Evolutionary conservation across 1,140 invertebrate genomes (phyloP), one percentile per base, ranked within the genome.

Genomic region (Ditylenchus dipsaci): DNA sequence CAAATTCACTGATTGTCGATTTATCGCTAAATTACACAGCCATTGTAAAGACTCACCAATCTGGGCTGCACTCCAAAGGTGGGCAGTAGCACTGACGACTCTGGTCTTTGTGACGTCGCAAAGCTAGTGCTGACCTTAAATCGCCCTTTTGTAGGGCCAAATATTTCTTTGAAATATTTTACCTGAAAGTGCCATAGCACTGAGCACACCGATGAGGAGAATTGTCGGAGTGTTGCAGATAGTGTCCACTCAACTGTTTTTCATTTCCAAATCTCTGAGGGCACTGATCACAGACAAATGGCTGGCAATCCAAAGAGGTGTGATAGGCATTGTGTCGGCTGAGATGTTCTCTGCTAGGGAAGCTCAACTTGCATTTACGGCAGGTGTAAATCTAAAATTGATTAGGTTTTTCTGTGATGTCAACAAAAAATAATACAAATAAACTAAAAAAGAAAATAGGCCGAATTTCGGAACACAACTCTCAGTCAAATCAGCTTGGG

Each of bases 101-200:
- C 30, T 79, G 75, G 47, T 78, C 75, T 45, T 79, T 69, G 49
- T 76, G 75, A 3, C 75, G 76, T 3, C 75, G 61, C 17, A 76
- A 49, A 21, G 75, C 75, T 19, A 79, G 30, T n/a, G 72, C 66
- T 1, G 76, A 79, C 21, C 75, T 70, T n/a, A 64, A 61, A 23
- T n/a, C n/a, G n/a, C n/a, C n/a, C n/a, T n/a, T n/a, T n/a, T n/a
- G n/a, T n/a, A 47, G n/a, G 17, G 8, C 9, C n/a, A 8, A 19
- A 26, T 53, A 17, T 53, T 53, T 53, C 3, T 3, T 53, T 19
- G 3, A 53, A 53, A 53, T 5, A 17, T 53, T 17, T 53, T 3
- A 70, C 69, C 69, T 38, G 49, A 76, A 76, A 21, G 60, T 57
- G 1, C 76, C 75, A 26, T 67, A 57, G 43, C 75, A 76, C n/a